Base-by-base conservation (phyloP, 2,797 vertebrate species). In the Cynodonichthys magdalenae region DNA sequence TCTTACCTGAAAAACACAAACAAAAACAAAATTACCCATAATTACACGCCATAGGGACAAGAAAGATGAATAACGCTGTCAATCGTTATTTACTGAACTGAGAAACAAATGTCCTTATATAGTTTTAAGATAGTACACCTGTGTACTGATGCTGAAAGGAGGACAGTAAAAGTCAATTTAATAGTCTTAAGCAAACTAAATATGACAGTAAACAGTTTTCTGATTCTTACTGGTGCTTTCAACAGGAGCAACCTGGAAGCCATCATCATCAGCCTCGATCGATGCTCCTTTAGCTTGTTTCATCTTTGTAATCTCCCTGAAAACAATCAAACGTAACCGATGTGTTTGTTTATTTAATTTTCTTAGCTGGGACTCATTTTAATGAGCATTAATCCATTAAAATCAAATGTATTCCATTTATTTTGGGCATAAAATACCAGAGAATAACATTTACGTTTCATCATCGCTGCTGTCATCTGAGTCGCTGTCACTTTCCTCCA, bases 221-320 rank as follows among this genome's bases (percentile, higher is more conserved):
- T 52, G 11, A 60, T 69, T 92, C 96, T 92, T 77, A 97, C 97
- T 95, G 81, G 89, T 95, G 28, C 95, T 90, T 85, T 96, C 95
- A 1, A 98, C 94, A 41, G 96, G 95, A 77, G 97, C 95, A 3
- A 98, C 93, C 78, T 97, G 92, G 4, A 98, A 92, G 69, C 92
- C 89, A 0, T 87, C 78, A 0, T 87, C 78, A 0, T 88, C 79
- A 1, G 76, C 87, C 0, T 63, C 77, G 24, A 9, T 79, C 1
- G 59, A 66, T 0, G 28, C 51, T 0, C 58, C 70, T 41, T 31
- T 74, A 14, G 15, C 53, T 0, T 42, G 64, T 66, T 93, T 94
- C 93, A 95, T 94, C 60, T 45, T 87, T 2, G 49, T 64, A 6
- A 95, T 93, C 0, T 94, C 89, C 19, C 95, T 96, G 69, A 3